Evolutionary conservation across 2,888 invertebrate species (phyloP).

Genomic region (Chrysina gloriosa): DNA sequence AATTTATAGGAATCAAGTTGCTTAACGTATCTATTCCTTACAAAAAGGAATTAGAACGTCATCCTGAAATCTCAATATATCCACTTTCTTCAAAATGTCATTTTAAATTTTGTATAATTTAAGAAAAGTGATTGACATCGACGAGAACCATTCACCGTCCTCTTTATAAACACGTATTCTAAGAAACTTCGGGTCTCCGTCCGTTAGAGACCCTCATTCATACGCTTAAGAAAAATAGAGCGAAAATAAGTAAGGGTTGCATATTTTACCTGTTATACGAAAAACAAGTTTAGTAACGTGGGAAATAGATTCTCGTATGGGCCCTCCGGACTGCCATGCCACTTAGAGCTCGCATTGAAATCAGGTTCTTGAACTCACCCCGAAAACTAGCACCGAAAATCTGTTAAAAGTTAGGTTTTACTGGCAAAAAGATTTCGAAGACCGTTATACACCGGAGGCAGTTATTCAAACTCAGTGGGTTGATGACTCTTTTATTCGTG

Average conservation of each 20-base stretch:
- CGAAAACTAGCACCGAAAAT: slow-evolving; percentile 43
- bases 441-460: slow-evolving; percentile 36
- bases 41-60: too few relatives aligned
- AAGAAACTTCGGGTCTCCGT: slow-evolving; percentile 33
- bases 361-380: slow-evolving; percentile 47
- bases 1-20: too few relatives aligned
- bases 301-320: slow-evolving; percentile 47
- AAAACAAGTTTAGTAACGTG: slow-evolving; percentile 51
- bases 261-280: slow-evolving; percentile 48
- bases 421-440: slow-evolving; percentile 18
- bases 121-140: not conserved
- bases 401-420: slow-evolving; percentile 42
- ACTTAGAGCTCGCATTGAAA: slow-evolving; percentile 39
- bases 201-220: slow-evolving; percentile 41
- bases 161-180: slow-evolving; percentile 35
- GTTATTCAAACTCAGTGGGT: slow-evolving; percentile 38
- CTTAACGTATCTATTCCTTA: too few relatives aligned
- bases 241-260: slow-evolving; percentile 44
- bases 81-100: too few relatives aligned
- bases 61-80: too few relatives aligned
- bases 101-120: too few relatives aligned
- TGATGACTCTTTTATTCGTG: slow-evolving; percentile 18
- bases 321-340: slow-evolving; percentile 11
- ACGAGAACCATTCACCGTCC: too few relatives aligned
- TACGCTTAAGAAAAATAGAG: slow-evolving; percentile 38